Evolutionary conservation across 2,797 vertebrate genomes (phyloP), one percentile per base, ranked within the genome.

Genomic region (Chloroceryle inda): DNA sequence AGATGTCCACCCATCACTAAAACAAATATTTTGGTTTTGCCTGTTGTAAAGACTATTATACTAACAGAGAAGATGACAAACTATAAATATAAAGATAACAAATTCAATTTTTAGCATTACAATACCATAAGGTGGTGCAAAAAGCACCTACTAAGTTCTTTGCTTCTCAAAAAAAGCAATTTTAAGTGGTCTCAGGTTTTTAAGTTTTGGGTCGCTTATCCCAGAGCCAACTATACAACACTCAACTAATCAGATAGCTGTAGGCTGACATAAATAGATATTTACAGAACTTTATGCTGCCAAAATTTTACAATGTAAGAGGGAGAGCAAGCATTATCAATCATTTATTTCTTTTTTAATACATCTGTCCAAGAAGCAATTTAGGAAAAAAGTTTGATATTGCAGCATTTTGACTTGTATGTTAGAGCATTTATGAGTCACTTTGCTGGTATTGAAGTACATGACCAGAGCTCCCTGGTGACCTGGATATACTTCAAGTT

Each of bases 111-210:
- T 78, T 59, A 94, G 75, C 83, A 95, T 92, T 88, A 80, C n/a
- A 87, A 88, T 72, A 94, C n/a, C 19, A 2, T 84, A 94, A 93
- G 58, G 53, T 52, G 87, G 94, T 97, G 96, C 92, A 97, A 90
- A 96, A 98, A 88, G 88, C 90, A 97, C 96, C 97, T 96, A 96
- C 94, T 74, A 52, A 97, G 55, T 94, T 88, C 77, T 75, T 79
- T 96, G 96, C 96, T 98, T 97, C 95, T 96, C 66, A 97, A 93
- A 96, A 93, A 96, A 97, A 98, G 96, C 96, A 94, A 83, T 94
- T 94, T 78, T 79, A 84, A 95, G 52, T 93, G 69, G 80, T 82
- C 61, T 38, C 63, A 45, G 66, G 92, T 95, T 94, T 95, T 95
- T 86, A 82, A 82, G 52, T 87, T 92, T 95, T 64, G 13, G 13